Base-by-base conservation (phyloP, 2,113 vertebrate genomes). In the Oceanites oceanicus region DNA sequence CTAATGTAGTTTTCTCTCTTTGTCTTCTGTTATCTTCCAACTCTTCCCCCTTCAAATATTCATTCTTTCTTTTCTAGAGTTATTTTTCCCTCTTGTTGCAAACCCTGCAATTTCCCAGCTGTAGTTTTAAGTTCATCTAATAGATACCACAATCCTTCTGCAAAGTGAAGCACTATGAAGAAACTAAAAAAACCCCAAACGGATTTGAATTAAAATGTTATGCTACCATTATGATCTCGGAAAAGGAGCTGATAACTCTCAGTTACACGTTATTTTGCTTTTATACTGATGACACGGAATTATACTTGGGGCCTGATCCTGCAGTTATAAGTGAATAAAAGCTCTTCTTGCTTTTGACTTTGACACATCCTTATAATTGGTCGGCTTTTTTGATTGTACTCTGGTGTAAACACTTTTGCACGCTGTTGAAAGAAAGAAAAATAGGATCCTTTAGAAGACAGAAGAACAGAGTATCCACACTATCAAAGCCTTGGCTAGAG, bases 401-500 rank as follows among this genome's bases (percentile, higher is more conserved):
- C 45, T 22, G 27, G 21, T 50, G 44, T 26, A 36, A 80, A 44
- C 19, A n/a, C 40, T 38, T 82, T 16, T 61, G 50, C 55, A 56
- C 20, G 4, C 12, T 29, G 38, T 18, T 53, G 52, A 66, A 84
- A 50, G 59, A 36, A 68, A 44, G 32, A 15, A 71, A 55, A 34
- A 2, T 26, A 84, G 85, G 77, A 73, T 94, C 78, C 89, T 91
- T 92, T 72, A 96, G 95, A 94, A 95, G 97, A 81, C 86, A 92
- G 95, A 95, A 93, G 59, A 94, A 78, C 70, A 75, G 90, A 91
- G 88, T 66, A 90, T 76, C 94, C 80, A 76, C 34, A 53, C 83
- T 86, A 68, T 74, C 93, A 95, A 91, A 94, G 90, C 86, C 86
- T 80, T 81, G 94, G 93, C 94, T 94, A 27, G 52, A 52, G n/a